Conservation (phyloP, 2,888 invertebrate genomes). For the Cryptocephalus primarius region DNA sequence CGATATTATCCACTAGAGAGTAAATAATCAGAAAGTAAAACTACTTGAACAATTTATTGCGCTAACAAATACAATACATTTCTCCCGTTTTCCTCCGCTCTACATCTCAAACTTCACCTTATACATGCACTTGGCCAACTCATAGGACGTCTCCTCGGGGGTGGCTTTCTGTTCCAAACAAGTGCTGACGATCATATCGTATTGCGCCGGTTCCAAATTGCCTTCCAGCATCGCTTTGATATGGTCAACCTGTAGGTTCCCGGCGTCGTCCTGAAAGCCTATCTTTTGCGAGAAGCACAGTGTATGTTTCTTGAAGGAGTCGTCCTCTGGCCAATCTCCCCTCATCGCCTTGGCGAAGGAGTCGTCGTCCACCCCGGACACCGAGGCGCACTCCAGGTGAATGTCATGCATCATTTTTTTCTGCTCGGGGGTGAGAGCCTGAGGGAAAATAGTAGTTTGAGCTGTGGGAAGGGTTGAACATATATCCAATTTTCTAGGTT, state of each 20-base stretch:
- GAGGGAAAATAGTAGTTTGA: background rate
- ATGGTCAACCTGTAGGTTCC: background rate
- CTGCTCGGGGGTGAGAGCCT: constrained; percentile 3
- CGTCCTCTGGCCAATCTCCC: constrained; percentile 5
- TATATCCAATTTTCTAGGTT: too few relatives aligned
- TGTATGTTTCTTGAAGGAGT: constrained; percentile 2
- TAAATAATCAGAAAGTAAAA: too few relatives aligned
- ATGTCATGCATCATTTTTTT: background rate
- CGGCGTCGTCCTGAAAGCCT: background rate
- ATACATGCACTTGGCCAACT: constrained; percentile 2
- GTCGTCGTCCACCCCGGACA: constrained; percentile 2
- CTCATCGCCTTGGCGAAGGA: constrained; percentile 1
- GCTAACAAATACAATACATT: too few relatives aligned
- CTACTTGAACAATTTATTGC: too few relatives aligned
- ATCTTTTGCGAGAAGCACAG: constrained; percentile 2
- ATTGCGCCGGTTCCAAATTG: background rate
- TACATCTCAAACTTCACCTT: background rate
- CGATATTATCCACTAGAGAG: too few relatives aligned
- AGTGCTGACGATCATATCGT: constrained; percentile 1
- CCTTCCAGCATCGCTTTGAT: background rate
- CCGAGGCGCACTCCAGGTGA: constrained; percentile 1
- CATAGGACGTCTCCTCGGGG: constrained; percentile 2
- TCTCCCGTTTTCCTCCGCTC: too few relatives aligned
- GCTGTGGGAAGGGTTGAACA: too few relatives aligned
- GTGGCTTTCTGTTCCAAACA: constrained; percentile 1